Percentiles rank a stretch among this genome's conserved stretches.
phyloP scores from a whole-genome alignment of 1,140 invertebrate genomes.

The Hirudo medicinalis region DNA sequence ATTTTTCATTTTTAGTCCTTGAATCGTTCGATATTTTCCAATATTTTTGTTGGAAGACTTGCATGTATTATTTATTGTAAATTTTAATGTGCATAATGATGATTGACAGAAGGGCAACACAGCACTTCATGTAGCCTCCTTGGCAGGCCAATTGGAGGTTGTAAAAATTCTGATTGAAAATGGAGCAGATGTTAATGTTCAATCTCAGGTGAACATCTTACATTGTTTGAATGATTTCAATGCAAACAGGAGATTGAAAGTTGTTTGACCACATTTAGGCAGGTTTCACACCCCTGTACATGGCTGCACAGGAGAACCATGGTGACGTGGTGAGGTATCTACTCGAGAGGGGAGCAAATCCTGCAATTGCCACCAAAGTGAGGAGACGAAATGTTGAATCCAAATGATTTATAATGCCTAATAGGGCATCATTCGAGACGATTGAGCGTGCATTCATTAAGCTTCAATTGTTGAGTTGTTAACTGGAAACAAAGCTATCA shows the following conservation, averaged over 20 bases:
- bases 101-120: conserved; percentile 75
- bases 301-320: conserved; percentile 99
- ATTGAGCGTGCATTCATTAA: too few relatives aligned
- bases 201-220: conserved; percentile 40
- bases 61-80: neutral
- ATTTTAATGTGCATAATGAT: conserved; percentile 9
- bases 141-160: conserved; percentile 89
- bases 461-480: too few relatives aligned
- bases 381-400: conserved; percentile 40
- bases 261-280: conserved; percentile 45
- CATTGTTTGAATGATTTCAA: neutral
- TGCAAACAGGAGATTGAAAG: neutral
- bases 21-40: neutral
- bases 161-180: conserved; percentile 86
- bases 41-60: neutral
- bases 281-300: conserved; percentile 96
- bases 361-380: conserved; percentile 92
- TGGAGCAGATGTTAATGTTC: conserved; percentile 89
- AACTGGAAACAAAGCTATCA: too few relatives aligned
- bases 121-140: conserved; percentile 90
- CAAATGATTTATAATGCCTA: neutral
- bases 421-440: neutral
- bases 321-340: conserved; percentile 87
- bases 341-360: conserved; percentile 84
- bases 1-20: neutral